A percentile compares a stretch with the other conserved stretches of the same genome.
phyloP scores from a whole-genome alignment of 2,797 vertebrate genomes.

The Leptatherina wallacei region DNA sequence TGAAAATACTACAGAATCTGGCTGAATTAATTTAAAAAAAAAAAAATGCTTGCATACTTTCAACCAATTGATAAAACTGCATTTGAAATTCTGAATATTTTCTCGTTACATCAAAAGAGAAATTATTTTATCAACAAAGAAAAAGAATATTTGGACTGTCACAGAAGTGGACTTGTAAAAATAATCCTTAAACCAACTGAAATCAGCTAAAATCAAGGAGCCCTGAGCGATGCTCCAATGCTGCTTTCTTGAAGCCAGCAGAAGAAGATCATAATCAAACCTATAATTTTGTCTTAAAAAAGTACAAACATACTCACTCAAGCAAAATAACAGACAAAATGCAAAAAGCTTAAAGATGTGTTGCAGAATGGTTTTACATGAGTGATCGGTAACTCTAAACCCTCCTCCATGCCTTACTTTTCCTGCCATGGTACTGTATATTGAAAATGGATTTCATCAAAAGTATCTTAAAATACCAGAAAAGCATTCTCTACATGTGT shows the following conservation, averaged over 20 bases:
- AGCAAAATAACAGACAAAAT: slow-evolving; percentile 14
- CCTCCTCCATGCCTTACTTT: slow-evolving; percentile 18
- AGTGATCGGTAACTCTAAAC: slow-evolving; percentile 26
- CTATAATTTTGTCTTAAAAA: background rate
- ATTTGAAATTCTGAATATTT: background rate
- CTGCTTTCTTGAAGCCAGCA: background rate
- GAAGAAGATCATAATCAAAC: background rate
- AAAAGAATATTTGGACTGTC: background rate
- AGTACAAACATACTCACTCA: background rate
- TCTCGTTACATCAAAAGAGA: background rate
- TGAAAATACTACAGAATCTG: background rate
- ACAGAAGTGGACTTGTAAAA: background rate
- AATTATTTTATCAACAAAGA: background rate
- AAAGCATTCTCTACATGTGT: slow-evolving; percentile 37
- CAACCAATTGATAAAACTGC: background rate
- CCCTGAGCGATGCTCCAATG: background rate
- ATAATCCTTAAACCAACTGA: background rate
- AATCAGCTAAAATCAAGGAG: background rate
- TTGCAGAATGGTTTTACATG: slow-evolving; percentile 19
- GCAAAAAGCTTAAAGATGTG: slow-evolving; percentile 14
- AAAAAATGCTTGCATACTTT: background rate
- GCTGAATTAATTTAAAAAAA: background rate
- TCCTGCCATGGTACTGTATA: slow-evolving; percentile 27
- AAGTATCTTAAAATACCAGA: slow-evolving; percentile 48
- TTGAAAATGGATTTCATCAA: slow-evolving; percentile 48